Conservation (phyloP, 2,797 vertebrate genomes). For the Coregonus sp. region DNA sequence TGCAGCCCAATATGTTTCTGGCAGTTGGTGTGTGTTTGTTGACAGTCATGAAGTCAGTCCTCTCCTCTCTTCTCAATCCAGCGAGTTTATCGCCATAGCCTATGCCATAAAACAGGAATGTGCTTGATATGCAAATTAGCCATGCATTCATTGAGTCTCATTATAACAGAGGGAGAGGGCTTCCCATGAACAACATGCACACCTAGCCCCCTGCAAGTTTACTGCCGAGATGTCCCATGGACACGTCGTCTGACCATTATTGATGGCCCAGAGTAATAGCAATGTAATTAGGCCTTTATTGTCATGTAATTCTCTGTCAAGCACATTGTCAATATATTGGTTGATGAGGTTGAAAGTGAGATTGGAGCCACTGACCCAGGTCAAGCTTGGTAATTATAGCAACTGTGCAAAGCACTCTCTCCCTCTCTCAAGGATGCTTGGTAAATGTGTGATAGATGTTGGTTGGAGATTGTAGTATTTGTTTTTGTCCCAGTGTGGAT, state of each 20-base stretch:
- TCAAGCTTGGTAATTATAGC: conserved; percentile 56
- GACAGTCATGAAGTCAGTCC: not conserved
- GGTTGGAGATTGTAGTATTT: conserved; percentile 70
- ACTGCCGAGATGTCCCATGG: conserved; percentile 62
- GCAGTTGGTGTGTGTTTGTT: conserved; percentile 11
- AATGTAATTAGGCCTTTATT: conserved; percentile 79
- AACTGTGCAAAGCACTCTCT: conserved; percentile 9
- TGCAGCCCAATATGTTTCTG: not conserved
- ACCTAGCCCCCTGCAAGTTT: conserved; percentile 59
- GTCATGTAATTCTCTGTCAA: conserved; percentile 78
- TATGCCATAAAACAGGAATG: conserved; percentile 42
- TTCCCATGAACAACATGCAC: not conserved
- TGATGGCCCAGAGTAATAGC: conserved; percentile 75
- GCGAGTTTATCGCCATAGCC: conserved; percentile 22
- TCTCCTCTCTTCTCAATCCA: conserved; percentile 10
- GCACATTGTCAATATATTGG: conserved; percentile 77
- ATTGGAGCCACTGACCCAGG: conserved; percentile 74
- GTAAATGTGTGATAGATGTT: conserved; percentile 37
- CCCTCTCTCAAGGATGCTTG: not conserved
- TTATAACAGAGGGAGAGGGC: conserved; percentile 33
- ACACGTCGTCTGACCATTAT: conserved; percentile 72
- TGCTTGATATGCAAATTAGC: conserved; percentile 51
- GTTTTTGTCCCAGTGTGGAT: conserved; percentile 71
- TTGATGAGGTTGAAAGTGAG: conserved; percentile 75
- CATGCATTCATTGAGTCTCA: conserved; percentile 26